Evolutionary conservation across 1,140 invertebrate genomes (phyloP).

Genomic region (Drosophila truncata): DNA sequence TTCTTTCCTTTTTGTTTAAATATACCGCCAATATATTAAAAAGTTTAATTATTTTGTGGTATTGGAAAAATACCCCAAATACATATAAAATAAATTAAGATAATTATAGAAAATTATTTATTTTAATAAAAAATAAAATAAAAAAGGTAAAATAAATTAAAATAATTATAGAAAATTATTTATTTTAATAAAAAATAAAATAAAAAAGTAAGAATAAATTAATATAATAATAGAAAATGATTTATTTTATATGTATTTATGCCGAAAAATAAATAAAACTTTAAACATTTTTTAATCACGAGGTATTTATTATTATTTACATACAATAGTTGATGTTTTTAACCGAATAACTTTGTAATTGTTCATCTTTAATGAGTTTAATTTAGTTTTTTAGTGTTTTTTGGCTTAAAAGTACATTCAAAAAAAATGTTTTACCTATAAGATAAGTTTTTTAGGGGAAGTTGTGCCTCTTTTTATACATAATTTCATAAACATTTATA

Average conservation of each 20-base stretch:
- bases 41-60: no score
- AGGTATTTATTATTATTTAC: slow-evolving; percentile 1
- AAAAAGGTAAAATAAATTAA: no score
- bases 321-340: not conserved
- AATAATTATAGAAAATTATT: no score
- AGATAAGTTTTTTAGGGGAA: not conserved
- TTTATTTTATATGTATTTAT: no score
- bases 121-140: no score
- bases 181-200: not conserved
- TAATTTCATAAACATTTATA: not conserved
- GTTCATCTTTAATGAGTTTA: not conserved
- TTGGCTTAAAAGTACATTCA: not conserved
- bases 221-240: no score
- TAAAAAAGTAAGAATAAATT: no score
- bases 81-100: no score
- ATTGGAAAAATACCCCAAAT: no score
- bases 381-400: not conserved
- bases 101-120: no score
- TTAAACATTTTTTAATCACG: not conserved
- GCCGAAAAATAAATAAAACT: not conserved
- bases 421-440: not conserved
- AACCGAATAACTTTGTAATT: not conserved
- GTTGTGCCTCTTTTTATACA: not conserved
- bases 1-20: no score
- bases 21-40: no score